Evolutionary conservation across 2,888 invertebrate genomes (phyloP).

Genomic region (Malthinus seriepunctatus): DNA sequence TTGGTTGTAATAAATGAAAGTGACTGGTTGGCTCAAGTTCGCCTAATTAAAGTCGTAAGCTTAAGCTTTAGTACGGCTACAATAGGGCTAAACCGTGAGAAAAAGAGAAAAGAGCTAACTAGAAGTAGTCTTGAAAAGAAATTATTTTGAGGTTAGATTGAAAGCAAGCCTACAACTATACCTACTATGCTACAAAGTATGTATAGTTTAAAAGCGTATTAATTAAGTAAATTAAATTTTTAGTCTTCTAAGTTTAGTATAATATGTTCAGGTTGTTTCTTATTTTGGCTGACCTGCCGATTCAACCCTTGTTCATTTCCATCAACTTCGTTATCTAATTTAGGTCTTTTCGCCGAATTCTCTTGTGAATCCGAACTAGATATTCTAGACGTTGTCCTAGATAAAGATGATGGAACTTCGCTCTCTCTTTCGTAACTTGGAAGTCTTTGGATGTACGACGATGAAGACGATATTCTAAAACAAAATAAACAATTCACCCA

Average conservation of each 20-base stretch:
- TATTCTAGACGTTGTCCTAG: conserved; percentile 41
- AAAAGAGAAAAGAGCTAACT: too few relatives aligned
- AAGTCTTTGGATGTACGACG: conserved; percentile 46
- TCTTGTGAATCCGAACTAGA: conserved; percentile 35
- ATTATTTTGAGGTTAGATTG: too few relatives aligned
- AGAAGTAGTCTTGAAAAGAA: too few relatives aligned
- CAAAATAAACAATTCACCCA: background rate
- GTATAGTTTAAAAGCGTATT: too few relatives aligned
- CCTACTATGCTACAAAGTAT: too few relatives aligned
- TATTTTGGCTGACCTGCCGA: conserved; percentile 52
- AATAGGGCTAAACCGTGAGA: too few relatives aligned
- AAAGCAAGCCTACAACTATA: too few relatives aligned
- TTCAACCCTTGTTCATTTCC: conserved; percentile 44
- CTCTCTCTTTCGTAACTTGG: conserved; percentile 44
- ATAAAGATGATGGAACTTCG: conserved; percentile 27
- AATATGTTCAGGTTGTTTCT: conserved; percentile 37
- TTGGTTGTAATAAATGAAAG: too few relatives aligned
- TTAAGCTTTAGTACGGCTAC: too few relatives aligned
- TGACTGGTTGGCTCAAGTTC: too few relatives aligned
- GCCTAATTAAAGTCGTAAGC: too few relatives aligned
- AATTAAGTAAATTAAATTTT: conserved; percentile 14
- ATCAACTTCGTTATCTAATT: conserved; percentile 47
- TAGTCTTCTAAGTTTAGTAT: conserved; percentile 47
- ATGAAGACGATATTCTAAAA: conserved; percentile 46
- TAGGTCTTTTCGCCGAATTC: conserved; percentile 43